Base-by-base conservation (phyloP, 64 coral and sea anemone species). In the Platygyra sinensis region DNA sequence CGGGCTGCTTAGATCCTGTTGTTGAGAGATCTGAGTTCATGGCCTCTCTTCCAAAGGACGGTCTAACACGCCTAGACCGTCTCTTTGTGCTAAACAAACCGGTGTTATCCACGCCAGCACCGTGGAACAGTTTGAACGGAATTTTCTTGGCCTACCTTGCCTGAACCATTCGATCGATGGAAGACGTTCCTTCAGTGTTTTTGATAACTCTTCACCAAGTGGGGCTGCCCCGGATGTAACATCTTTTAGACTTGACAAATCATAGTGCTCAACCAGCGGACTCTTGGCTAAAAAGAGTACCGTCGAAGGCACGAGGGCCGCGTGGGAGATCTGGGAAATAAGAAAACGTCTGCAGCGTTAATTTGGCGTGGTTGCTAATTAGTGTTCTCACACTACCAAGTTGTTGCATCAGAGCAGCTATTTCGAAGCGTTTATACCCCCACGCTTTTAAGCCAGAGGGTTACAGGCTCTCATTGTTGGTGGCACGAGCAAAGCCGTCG, bases 261-360 rank as follows among this genome's bases (percentile, higher is more conserved):
- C 85, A 39, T 62, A 95, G 16, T 95, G 72, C 22, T 88, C 94
- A 2, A 91, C 78, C 59, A 95, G 46, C 19, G 94, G 94, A 69
- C 91, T 76, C 28, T 95, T 95, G n/a, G 94, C 86, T 24, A 95
- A 90, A 42, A 95, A 95, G 15, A 95, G 10, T 10, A 91, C 76
- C 25, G 87, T 88, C 27, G 94, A 86, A n/a, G 94, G 94, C 8
- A 95, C 94, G 22, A 94, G 10, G 8, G 91, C 22, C 27, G 78
- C n/a, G 15, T n/a, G 27, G 77, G 52, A 60, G 9, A 88, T 57
- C 85, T 88, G 78, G 13, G 5, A 51, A 52, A 49, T 24, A 17
- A 77, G 5, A 24, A 6, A 25, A n/a, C 33, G 9, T 69, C 2
- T 9, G 12, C 8, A 29, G 10, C 6, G 20, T 67, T 24, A 67